These are phyloP conservation scores for Orchesella flavescens DNA, from an alignment of 2,888 invertebrate genomes.

Conservation along the genomic window DNA sequence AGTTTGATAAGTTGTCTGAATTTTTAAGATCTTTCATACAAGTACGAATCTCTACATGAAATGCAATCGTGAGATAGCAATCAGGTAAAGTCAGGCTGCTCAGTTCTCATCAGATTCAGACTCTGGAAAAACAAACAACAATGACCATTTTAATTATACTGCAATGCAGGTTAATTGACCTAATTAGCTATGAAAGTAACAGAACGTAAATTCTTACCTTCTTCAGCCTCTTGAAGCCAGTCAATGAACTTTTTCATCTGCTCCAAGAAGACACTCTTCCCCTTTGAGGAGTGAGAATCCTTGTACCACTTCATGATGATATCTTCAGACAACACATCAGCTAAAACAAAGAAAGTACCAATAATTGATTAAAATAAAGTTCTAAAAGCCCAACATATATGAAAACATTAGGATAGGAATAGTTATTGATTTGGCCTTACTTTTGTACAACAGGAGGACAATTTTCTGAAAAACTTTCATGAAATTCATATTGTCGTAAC, in stretches of 20 bases:
- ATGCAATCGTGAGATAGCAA: constrained; percentile 44
- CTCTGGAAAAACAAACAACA: constrained; percentile 73
- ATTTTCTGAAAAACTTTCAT: constrained; percentile 99
- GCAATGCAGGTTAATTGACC: background rate
- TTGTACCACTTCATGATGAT: constrained; percentile 97
- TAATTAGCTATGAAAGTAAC: background rate
- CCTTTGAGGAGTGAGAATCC: constrained; percentile 92
- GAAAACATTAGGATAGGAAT: background rate
- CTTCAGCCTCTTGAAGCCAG: constrained; percentile 97
- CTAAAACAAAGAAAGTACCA: constrained; percentile 75
- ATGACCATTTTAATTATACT: background rate
- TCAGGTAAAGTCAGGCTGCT: constrained; percentile 68
- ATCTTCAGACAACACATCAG: constrained; percentile 95
- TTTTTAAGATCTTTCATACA: constrained; percentile 54
- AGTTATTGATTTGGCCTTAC: constrained; percentile 75
- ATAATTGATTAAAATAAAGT: background rate
- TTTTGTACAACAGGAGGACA: constrained; percentile 95
- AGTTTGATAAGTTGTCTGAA: constrained; percentile 61
- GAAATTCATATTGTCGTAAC: constrained; percentile 99
- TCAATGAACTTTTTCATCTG: constrained; percentile 98
- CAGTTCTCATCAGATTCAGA: constrained; percentile 78
- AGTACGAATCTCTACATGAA: constrained; percentile 31
- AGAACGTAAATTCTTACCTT: constrained; percentile 76
- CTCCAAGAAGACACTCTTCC: constrained; percentile 97
- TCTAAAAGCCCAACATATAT: background rate